Base-by-base conservation (phyloP, 2,113 vertebrate genomes). In the Dendropsophus ebraccatus region DNA sequence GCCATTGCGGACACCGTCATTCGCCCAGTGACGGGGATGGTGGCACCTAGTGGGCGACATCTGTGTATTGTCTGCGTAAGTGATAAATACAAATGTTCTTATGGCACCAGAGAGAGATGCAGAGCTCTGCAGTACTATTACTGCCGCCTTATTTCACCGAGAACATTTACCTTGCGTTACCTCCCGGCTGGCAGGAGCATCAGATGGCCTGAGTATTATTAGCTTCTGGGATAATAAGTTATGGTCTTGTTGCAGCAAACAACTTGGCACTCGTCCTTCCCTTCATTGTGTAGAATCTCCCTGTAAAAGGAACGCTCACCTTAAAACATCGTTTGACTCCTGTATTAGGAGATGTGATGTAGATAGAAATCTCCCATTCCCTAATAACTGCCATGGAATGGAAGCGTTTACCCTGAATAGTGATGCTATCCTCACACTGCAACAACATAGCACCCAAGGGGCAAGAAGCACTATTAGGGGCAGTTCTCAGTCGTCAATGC, bases 121-220 rank as follows among this genome's bases (percentile, higher is more conserved):
- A 28, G 32, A 37, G 58, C 74, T 76, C 54, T 60, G 77, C 54
- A 62, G 30, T 45, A 16, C 52, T 60, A 58, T 41, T 37, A 79
- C 23, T 62, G 76, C 32, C 62, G 77, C 77, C 1, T 80, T 80
- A 45, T 35, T 45, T 80, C 32, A 23, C 32, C 9, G 54, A 45
- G 32, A 35, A 62, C 23, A 35, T 58, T 81, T 62, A 81, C 78
- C 78, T 81, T 62, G 52, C 13, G 8, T 47, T 81, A 81, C 78
- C 78, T 65, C 78, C n/a, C 28, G 56, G 56, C 37, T 81, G 78
- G 52, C 56, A 81, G 54, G 1, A 21, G 78, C 37, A 47, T 35
- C 56, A 11, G 56, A 81, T 21, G 37, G 56, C 28, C 41, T 45
- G 32, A 17, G 56, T 80, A 60, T 62, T 41, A 28, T 62, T 81